Evolutionary conservation across 1,140 invertebrate species (phyloP), one percentile per base, ranked within the genome.

Genomic region (Bombus confusus): DNA sequence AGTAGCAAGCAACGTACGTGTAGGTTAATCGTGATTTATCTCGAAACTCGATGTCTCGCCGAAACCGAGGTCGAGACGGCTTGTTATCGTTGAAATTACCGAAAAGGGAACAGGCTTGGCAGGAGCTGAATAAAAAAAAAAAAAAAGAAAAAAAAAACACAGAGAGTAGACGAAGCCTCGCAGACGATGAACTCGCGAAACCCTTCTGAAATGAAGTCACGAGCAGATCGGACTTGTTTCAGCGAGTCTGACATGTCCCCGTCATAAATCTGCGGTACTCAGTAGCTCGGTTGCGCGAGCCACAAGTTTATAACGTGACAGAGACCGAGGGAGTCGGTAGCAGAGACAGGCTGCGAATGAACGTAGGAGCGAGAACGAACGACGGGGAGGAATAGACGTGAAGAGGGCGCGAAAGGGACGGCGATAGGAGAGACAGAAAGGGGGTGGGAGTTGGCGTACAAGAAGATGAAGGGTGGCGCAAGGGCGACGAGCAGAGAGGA

Each of bases 241-340:
- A 91, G 80, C 87, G 86, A 77, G 83, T 89, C 89, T 90, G 82
- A 87, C 93, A 93, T 93, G 93, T 92, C 83, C 74, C 86, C 85
- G 87, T 93, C 90, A 93, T 94, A 93, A 94, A 94, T 94, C 91
- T 93, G 91, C 75, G 88, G 88, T 90, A 86, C 89, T 93, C 89
- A 77, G 90, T 84, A 80, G 85, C 81, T 86, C 86, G 69, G 84
- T 12, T 72, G 86, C 31, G 71, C 78, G 69, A 75, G 78, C 77
- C 66, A 74, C 77, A 91, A 93, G 92, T 93, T 93, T 94, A 92
- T 93, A 93, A 94, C 91, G 90, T 91, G 88, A 92, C 87, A 86
- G 80, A 88, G 82, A 81, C 80, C 80, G 43, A 57, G 83, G 80
- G 88, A 87, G 82, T 57, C 59, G 79, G 77, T 66, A n/a, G 80